Conservation (phyloP, 1,140 invertebrate genomes). For the Drosophila oshimai region DNA sequence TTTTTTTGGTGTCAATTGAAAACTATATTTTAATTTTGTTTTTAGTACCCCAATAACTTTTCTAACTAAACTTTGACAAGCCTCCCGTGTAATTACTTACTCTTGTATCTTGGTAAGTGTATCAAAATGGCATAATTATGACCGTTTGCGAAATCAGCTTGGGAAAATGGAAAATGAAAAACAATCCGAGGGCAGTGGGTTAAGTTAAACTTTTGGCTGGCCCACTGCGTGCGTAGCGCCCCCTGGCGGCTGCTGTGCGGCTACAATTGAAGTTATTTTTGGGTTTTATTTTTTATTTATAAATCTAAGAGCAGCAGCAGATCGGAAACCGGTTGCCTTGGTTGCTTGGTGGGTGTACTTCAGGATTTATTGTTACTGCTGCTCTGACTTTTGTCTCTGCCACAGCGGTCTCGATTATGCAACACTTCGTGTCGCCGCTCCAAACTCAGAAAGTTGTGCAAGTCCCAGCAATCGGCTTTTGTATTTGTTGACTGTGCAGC, state of each 20-base stretch:
- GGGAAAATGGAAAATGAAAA: constrained; percentile 17
- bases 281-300: constrained; percentile 25
- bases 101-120: background rate
- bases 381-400: constrained; percentile 34
- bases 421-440: constrained; percentile 69
- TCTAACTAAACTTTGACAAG: background rate
- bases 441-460: constrained; percentile 61
- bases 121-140: constrained; percentile 54
- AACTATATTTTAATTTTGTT: background rate
- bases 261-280: constrained; percentile 55
- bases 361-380: constrained; percentile 49
- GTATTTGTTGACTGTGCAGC: constrained; percentile 25
- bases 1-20: too few relatives aligned
- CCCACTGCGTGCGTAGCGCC: constrained; percentile 52
- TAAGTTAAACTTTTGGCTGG: constrained; percentile 27
- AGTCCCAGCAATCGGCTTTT: constrained; percentile 37
- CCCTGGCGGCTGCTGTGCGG: constrained; percentile 24
- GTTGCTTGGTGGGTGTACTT: constrained; percentile 71
- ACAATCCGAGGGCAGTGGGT: constrained; percentile 67
- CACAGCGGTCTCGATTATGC: constrained; percentile 58
- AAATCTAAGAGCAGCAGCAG: constrained; percentile 22
- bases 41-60: too few relatives aligned
- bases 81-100: background rate
- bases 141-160: constrained; percentile 11
- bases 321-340: constrained; percentile 62